These are phyloP conservation scores for Gymnoscopelus microlampas DNA, from an alignment of 2,797 vertebrate species.

Conservation along the genomic window DNA sequence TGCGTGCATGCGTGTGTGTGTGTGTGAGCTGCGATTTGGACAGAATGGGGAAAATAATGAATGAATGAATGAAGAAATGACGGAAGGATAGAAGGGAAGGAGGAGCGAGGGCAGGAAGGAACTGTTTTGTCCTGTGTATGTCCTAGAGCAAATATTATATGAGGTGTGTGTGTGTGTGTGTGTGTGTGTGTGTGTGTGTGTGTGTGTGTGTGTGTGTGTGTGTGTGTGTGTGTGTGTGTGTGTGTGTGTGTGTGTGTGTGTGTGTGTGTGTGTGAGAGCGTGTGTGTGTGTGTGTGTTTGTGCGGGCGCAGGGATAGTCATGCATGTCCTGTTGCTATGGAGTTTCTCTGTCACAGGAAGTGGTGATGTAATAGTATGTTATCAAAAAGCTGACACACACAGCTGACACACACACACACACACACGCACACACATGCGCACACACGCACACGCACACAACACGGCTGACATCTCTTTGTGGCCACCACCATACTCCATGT, in stretches of 20 bases:
- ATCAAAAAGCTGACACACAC: slow-evolving; percentile 60
- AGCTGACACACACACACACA: slow-evolving; percentile 8
- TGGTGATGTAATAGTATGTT: slow-evolving; percentile 68
- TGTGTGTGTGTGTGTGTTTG: not conserved
- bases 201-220: not conserved
- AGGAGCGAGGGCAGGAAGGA: slow-evolving; percentile 19
- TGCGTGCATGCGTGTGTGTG: too few relatives aligned
- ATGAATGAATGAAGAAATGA: slow-evolving; percentile 14
- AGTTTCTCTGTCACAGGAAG: slow-evolving; percentile 65
- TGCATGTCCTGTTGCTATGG: slow-evolving; percentile 34
- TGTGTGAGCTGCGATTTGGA: not conserved
- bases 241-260: not conserved
- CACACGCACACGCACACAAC: slow-evolving; percentile 9
- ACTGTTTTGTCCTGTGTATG: slow-evolving; percentile 23
- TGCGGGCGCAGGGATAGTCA: slow-evolving; percentile 24
- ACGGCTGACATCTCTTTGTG: slow-evolving; percentile 36
- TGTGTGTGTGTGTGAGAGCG: not conserved
- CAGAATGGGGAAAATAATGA: not conserved
- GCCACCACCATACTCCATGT: slow-evolving; percentile 40
- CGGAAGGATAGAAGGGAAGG: not conserved
- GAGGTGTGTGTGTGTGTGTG: slow-evolving; percentile 2
- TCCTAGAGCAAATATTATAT: not conserved
- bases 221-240: not conserved
- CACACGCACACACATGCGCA: slow-evolving; percentile 11
- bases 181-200: not conserved